These are phyloP conservation scores for Leucophenga montana DNA, from an alignment of 2,888 invertebrate species.

Conservation along the genomic window DNA sequence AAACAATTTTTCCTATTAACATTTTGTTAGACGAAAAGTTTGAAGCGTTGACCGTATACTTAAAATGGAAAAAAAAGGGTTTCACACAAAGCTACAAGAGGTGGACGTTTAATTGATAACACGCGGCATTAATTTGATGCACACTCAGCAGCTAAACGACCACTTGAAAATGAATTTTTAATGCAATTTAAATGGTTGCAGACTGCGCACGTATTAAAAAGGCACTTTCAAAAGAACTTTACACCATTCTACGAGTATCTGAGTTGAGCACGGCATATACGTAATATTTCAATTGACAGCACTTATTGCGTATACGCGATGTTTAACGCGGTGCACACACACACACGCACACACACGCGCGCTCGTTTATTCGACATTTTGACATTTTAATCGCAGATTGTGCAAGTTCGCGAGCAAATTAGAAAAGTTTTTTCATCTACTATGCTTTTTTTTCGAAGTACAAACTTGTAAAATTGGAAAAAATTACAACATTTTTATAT, in stretches of 20 bases:
- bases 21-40: too few species aligned
- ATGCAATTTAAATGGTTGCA: slow-evolving; percentile 41
- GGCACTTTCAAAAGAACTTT: not conserved
- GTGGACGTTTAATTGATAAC: slow-evolving; percentile 45
- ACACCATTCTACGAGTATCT: not conserved
- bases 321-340: slow-evolving; percentile 29
- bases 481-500: not conserved
- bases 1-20: slow-evolving; percentile 33
- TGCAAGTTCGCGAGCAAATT: slow-evolving; percentile 37
- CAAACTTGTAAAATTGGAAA: not conserved
- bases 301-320: slow-evolving; percentile 19
- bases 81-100: not conserved
- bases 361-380: slow-evolving; percentile 38
- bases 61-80: too few species aligned
- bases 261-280: not conserved
- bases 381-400: slow-evolving; percentile 47
- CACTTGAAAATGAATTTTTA: slow-evolving; percentile 33
- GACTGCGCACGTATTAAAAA: not conserved
- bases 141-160: slow-evolving; percentile 8
- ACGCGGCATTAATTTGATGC: slow-evolving; percentile 41
- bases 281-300: too few species aligned
- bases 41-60: too few species aligned
- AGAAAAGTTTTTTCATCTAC: slow-evolving; percentile 45
- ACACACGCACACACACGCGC: not conserved
- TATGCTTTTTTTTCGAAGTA: not conserved